Base-by-base conservation (phyloP, 2,888 invertebrate genomes). In the Pammene fasciana region DNA sequence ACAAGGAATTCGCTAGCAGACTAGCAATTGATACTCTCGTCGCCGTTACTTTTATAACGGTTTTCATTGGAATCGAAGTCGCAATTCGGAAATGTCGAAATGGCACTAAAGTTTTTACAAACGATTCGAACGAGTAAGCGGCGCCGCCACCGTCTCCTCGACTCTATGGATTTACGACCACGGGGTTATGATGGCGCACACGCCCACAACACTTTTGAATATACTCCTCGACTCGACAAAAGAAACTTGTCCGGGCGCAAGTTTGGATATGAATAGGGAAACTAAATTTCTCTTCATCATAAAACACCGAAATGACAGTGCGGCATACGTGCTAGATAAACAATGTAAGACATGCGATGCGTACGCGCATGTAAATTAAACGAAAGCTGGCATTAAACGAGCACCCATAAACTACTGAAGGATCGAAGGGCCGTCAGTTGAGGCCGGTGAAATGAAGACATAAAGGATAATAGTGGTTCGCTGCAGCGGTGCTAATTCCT, bases 401-500 rank as follows among this genome's bases (percentile, higher is more conserved):
- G 57, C 66, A 60, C 71, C 66, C 74, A 74, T 74, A 75, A 79
- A 75, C 74, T 72, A 74, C 62, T 61, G 61, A 59, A 68, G 67
- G 74, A 72, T 73, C 73, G 67, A 73, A 70, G 72, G 71, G 74
- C 67, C 75, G 77, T 77, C 80, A 81, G 70, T 79, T 82, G 77
- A 79, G 81, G 72, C 76, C 76, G 78, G 79, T 82, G 82, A 87
- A 85, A 88, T 85, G 83, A 86, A 86, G 84, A 84, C 85, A 84
- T 85, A 85, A 86, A 85, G 80, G 79, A 82, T 82, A 84, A 81
- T 82, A 75, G 78, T 73, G 78, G 79, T 80, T 80, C 78, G 82
- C 84, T 84, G 81, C 78, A 68, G 48, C 78, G 79, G 82, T 83
- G 89, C 85, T 88, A 89, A 88, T 88, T 86, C 83, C 78, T 78